Conservation (phyloP, 1,140 invertebrate genomes). For the Micrasema minimum region DNA sequence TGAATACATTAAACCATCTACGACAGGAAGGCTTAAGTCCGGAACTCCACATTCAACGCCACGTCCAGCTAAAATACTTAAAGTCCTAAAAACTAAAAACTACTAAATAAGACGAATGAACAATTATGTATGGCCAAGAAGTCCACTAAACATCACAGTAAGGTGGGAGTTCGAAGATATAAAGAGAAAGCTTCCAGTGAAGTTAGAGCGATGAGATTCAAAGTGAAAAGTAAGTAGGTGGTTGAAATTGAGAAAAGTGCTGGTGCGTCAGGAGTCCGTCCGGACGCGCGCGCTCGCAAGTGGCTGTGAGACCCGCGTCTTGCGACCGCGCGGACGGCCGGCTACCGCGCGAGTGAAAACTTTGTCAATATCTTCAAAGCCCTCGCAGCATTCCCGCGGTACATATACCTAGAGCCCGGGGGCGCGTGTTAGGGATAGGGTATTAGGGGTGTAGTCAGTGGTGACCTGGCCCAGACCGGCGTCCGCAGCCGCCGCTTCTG, state of each 20-base stretch:
- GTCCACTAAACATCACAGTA: conserved; percentile 49
- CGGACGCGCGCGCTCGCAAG: not conserved
- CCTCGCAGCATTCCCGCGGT: conserved; percentile 46
- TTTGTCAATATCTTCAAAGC: conserved; percentile 50
- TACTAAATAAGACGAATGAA: conserved; percentile 37
- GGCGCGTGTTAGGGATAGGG: conserved; percentile 23
- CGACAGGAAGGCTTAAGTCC: conserved; percentile 39
- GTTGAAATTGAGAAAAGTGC: not conserved
- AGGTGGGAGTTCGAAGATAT: conserved; percentile 49
- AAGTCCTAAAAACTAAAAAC: conserved; percentile 44
- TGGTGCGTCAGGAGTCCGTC: not conserved
- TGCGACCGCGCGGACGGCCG: not conserved
- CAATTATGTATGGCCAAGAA: conserved; percentile 46
- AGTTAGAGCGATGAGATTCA: not conserved
- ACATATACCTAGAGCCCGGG: conserved; percentile 45
- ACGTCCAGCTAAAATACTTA: conserved; percentile 44
- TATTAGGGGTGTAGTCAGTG: conserved; percentile 37
- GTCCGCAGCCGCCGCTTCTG: conserved; percentile 77
- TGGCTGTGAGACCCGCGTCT: not conserved
- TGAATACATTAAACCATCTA: conserved; percentile 25
- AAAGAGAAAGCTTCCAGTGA: conserved; percentile 42
- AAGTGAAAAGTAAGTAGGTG: conserved; percentile 8
- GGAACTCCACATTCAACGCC: conserved; percentile 39
- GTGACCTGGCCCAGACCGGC: conserved; percentile 78
- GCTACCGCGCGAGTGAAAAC: conserved; percentile 37